Percentiles rank a stretch among this genome's conserved stretches.
These are phyloP conservation scores for Papio anubis DNA, from an alignment of 2,113 vertebrate species.

Conservation along the genomic window DNA sequence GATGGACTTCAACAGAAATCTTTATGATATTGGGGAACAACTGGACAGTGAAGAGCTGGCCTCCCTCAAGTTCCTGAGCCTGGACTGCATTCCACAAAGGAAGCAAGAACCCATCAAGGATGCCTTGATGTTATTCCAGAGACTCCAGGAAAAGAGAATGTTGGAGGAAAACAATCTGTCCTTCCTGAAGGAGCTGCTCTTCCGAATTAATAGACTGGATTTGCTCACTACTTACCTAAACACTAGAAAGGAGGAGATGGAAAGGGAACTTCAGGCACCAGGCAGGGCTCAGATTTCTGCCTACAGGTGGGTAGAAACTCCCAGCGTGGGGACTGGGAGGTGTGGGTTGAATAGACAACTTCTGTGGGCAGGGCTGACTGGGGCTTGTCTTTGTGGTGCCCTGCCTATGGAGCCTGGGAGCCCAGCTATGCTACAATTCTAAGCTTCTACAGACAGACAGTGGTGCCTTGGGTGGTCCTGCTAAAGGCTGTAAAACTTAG, in stretches of 20 bases:
- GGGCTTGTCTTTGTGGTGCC: not conserved
- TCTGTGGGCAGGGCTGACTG: not conserved
- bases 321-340: not conserved
- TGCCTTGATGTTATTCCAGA: constrained; percentile 72
- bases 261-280: constrained; percentile 35
- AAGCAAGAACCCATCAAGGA: constrained; percentile 79
- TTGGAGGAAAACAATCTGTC: constrained; percentile 35
- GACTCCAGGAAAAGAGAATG: constrained; percentile 74
- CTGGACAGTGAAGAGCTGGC: constrained; percentile 72
- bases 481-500: too few relatives aligned
- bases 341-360: too few relatives aligned
- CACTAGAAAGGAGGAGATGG: constrained; percentile 70
- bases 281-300: constrained; percentile 75
- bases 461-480: too few relatives aligned
- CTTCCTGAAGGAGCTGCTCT: constrained; percentile 85
- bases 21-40: constrained; percentile 73
- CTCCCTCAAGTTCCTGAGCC: constrained; percentile 83
- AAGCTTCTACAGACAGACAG: too few relatives aligned
- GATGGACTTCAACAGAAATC: constrained; percentile 52
- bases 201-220: constrained; percentile 67
- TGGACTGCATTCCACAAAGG: constrained; percentile 66
- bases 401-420: too few relatives aligned
- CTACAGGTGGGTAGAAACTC: constrained; percentile 78
- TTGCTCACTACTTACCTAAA: constrained; percentile 65
- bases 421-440: too few relatives aligned